Percentiles rank a stretch among this genome's conserved stretches.
These are phyloP conservation scores for Oryzias javanicus DNA, from an alignment of 2,113 vertebrate species.

Conservation along the genomic window DNA sequence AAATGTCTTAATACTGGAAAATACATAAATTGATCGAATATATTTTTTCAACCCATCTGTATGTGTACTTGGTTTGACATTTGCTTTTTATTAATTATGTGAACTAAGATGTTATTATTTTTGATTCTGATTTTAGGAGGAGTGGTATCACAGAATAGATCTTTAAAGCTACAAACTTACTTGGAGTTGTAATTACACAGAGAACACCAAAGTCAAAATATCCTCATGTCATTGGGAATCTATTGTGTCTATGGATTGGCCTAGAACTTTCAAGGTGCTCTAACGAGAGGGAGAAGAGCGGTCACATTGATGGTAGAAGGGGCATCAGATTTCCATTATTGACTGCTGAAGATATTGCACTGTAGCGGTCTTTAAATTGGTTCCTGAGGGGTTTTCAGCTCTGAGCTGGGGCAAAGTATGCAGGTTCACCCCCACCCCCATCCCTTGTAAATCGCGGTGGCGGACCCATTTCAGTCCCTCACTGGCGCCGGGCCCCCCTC, in stretches of 20 bases:
- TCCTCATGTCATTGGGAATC: slow-evolving; percentile 71
- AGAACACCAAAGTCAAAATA: slow-evolving; percentile 72
- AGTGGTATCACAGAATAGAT: slow-evolving; percentile 23
- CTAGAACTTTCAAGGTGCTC: slow-evolving; percentile 85
- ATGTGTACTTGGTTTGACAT: no score
- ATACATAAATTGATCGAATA: no score
- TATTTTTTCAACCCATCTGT: no score
- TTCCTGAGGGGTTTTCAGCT: slow-evolving; percentile 92
- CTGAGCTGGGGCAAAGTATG: slow-evolving; percentile 83
- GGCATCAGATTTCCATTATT: slow-evolving; percentile 98
- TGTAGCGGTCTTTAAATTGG: slow-evolving; percentile 97
- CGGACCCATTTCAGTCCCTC: slow-evolving; percentile 87
- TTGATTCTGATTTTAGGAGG: slow-evolving; percentile 1
- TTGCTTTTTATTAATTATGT: background rate
- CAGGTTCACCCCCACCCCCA: slow-evolving; percentile 81
- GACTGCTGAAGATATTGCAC: slow-evolving; percentile 95
- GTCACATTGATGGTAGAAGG: slow-evolving; percentile 89
- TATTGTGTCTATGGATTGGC: slow-evolving; percentile 71
- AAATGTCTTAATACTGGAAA: no score
- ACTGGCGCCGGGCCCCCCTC: slow-evolving; percentile 71
- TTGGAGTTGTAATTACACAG: slow-evolving; percentile 59
- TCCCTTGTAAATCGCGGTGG: slow-evolving; percentile 91
- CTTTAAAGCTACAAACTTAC: slow-evolving; percentile 31
- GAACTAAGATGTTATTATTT: background rate
- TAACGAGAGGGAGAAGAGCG: slow-evolving; percentile 84